Base-by-base conservation (phyloP, 1,140 invertebrate species). In the Samia ricini region DNA sequence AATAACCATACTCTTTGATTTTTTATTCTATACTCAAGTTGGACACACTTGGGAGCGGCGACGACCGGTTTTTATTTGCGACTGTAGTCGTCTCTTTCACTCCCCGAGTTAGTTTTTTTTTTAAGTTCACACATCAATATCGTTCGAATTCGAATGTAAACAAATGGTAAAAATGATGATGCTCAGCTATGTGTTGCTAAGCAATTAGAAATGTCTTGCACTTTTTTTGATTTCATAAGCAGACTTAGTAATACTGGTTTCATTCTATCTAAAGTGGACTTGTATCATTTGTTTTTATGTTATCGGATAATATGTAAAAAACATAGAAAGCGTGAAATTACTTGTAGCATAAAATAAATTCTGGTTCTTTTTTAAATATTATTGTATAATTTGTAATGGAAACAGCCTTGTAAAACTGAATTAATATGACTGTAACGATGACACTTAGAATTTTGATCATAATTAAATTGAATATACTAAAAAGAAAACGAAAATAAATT, bases 41-140 rank as follows among this genome's bases (percentile, higher is more conserved):
- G 75, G 68, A 67, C 76, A 69, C 68, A 72, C 33, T 64, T 69
- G 61, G 68, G 68, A 63, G 66, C 63, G 48, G 50, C 26, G 42
- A 59, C 21, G 66, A 73, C 77, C 74, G 22, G 72, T 77, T 78
- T 75, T 69, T 69, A 66, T 74, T 66, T 68, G 72, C 68, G 61
- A 64, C 51, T 73, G 63, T 63, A 56, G 64, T 60, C 29, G 21
- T 75, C 67, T 66, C 69, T 42, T 42, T 42, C 12, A 42, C 54
- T 74, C 66, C n/a, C n/a, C 61, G 23, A 36, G 49, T 64, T 61
- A 65, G 58, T 61, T 48, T 36, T 42, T 60, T 64, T 55, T 58
- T 29, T 64, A 26, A 64, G 51, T 64, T 64, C 57, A 60, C 63
- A 60, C 63, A 60, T 60, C n/a, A 42, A 42, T 36, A 12, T 36